Evolutionary conservation across 2,797 vertebrate species (phyloP).

Genomic region (Hypotaenidia okinawae): DNA sequence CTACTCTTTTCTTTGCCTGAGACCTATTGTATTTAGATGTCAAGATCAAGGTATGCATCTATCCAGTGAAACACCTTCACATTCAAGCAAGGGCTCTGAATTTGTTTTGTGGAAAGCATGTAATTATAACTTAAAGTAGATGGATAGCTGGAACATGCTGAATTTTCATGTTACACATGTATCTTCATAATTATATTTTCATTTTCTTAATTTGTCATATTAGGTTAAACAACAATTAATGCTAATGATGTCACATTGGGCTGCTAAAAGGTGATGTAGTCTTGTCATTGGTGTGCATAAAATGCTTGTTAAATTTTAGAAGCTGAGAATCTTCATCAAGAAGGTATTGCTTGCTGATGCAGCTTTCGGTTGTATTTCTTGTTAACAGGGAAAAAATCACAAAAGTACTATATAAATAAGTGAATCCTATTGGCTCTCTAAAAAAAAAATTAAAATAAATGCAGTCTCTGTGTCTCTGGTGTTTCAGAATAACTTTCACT

Average conservation of each 20-base stretch:
- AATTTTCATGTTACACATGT: not conserved
- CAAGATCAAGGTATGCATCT: not conserved
- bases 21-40: not conserved
- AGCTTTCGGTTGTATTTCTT: not conserved
- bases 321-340: not conserved
- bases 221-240: not conserved
- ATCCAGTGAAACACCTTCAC: not conserved
- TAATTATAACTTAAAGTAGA: not conserved
- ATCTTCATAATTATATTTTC: not conserved
- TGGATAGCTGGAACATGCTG: not conserved
- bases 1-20: not conserved
- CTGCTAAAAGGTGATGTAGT: not conserved
- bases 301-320: not conserved
- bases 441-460: not conserved
- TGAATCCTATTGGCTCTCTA: accelerated
- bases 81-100: not conserved
- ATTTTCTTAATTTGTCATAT: not conserved
- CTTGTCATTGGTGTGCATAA: not conserved
- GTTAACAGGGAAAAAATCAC: not conserved
- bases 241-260: not conserved
- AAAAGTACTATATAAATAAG: not conserved
- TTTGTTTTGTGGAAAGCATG: not conserved
- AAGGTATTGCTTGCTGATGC: not conserved
- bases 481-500: not conserved
- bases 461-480: not conserved